Evolutionary conservation across 1,140 invertebrate genomes (phyloP).

Genomic region (Trichonephila inaurata): DNA sequence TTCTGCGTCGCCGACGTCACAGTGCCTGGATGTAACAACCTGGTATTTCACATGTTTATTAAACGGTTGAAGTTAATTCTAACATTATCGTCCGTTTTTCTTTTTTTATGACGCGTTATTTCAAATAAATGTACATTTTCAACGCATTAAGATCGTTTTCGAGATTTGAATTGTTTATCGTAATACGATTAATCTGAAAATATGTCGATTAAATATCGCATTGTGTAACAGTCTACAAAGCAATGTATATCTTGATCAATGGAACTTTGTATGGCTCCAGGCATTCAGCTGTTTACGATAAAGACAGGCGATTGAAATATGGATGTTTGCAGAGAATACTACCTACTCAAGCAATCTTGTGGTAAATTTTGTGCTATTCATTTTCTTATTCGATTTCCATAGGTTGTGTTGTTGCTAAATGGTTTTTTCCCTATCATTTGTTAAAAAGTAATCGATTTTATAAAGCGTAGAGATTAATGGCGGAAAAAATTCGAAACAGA

Average conservation of each 20-base stretch:
- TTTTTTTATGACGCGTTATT: too few relatives aligned
- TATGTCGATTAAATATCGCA: too few relatives aligned
- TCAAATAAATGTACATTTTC: too few relatives aligned
- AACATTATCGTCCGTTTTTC: too few relatives aligned
- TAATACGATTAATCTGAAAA: too few relatives aligned
- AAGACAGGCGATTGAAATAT: slow-evolving; percentile 25
- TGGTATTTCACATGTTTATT: neutral
- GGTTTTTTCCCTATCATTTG: neutral
- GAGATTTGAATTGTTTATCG: too few relatives aligned
- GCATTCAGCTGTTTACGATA: neutral
- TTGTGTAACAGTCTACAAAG: neutral
- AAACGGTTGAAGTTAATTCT: neutral
- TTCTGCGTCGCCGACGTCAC: neutral
- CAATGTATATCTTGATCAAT: slow-evolving; percentile 60
- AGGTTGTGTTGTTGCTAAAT: neutral
- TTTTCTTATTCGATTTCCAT: neutral
- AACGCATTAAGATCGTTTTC: too few relatives aligned
- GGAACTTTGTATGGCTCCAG: slow-evolving; percentile 46
- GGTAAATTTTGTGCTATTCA: slow-evolving; percentile 42
- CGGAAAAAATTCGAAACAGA: neutral
- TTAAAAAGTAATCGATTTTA: neutral
- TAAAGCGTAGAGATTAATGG: neutral
- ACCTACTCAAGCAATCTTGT: neutral
- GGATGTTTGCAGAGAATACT: slow-evolving; percentile 49
- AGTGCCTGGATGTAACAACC: slow-evolving; percentile 1